Evolutionary conservation across 1,140 invertebrate genomes (phyloP).

Genomic region (Drosophila lowei): DNA sequence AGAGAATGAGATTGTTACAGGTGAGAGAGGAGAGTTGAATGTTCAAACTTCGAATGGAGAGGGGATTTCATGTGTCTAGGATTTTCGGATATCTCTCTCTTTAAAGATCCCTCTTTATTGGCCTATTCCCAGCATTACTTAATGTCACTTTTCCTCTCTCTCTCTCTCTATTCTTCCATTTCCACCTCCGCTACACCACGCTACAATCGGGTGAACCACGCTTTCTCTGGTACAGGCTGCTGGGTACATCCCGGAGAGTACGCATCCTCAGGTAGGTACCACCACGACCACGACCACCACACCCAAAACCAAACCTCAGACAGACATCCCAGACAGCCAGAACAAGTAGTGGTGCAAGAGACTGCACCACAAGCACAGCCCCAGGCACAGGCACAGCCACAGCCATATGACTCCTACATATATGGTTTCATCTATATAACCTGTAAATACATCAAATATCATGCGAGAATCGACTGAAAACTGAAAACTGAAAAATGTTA

Average conservation of each 20-base stretch:
- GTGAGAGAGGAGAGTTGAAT: constrained; percentile 83
- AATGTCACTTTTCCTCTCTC: no score
- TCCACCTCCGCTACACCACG: no score
- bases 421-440: constrained; percentile 83
- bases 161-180: no score
- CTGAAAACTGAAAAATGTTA: constrained; percentile 23
- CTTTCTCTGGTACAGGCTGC: constrained; percentile 87
- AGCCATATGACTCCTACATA: constrained; percentile 76
- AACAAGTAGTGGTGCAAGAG: constrained; percentile 44
- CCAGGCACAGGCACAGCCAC: background rate
- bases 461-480: constrained; percentile 68
- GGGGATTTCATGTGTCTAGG: no score
- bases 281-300: constrained; percentile 62
- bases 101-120: no score
- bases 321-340: constrained; percentile 16
- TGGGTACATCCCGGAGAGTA: constrained; percentile 99
- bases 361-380: constrained; percentile 48
- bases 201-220: constrained; percentile 8
- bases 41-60: no score
- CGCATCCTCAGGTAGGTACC: constrained; percentile 96
- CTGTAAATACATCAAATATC: constrained; percentile 83
- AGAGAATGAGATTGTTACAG: constrained; percentile 94
- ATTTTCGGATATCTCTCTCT: no score
- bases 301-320: constrained; percentile 46
- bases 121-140: no score